These are phyloP conservation scores for Pogonocherus hispidulus DNA, from an alignment of 2,888 invertebrate genomes.

Conservation along the genomic window DNA sequence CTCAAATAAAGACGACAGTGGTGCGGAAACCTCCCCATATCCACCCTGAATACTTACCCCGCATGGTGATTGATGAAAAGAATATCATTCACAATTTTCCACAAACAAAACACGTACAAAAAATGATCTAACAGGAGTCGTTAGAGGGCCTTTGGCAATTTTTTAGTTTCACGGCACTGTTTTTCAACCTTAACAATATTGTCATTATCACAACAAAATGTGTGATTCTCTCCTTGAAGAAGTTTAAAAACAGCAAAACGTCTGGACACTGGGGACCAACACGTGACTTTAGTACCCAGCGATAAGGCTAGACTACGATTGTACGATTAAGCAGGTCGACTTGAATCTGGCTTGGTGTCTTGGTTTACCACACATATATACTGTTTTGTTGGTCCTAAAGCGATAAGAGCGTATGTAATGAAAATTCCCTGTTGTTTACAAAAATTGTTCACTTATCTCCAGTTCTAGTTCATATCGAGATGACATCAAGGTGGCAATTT, in stretches of 20 bases:
- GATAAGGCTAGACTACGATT: not conserved
- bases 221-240: too few species aligned
- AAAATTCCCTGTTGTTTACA: not conserved
- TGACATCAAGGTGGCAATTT: too few species aligned
- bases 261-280: too few species aligned
- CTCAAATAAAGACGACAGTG: too few species aligned
- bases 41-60: conserved; percentile 42
- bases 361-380: not conserved
- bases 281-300: not conserved
- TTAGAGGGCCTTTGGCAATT: not conserved
- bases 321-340: not conserved
- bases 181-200: conserved; percentile 38
- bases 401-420: not conserved
- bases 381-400: not conserved
- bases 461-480: not conserved
- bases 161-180: conserved; percentile 46
- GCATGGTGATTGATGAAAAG: conserved; percentile 38
- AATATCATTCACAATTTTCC: conserved; percentile 32
- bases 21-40: too few species aligned
- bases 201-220: conserved; percentile 39
- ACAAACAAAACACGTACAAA: not conserved
- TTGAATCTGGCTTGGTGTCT: not conserved
- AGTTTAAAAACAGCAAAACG: too few species aligned
- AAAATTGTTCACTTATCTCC: not conserved
- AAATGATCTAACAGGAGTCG: not conserved